These are phyloP conservation scores for Sesamia nonagrioides DNA, from an alignment of 1,140 invertebrate genomes.

Conservation along the genomic window DNA sequence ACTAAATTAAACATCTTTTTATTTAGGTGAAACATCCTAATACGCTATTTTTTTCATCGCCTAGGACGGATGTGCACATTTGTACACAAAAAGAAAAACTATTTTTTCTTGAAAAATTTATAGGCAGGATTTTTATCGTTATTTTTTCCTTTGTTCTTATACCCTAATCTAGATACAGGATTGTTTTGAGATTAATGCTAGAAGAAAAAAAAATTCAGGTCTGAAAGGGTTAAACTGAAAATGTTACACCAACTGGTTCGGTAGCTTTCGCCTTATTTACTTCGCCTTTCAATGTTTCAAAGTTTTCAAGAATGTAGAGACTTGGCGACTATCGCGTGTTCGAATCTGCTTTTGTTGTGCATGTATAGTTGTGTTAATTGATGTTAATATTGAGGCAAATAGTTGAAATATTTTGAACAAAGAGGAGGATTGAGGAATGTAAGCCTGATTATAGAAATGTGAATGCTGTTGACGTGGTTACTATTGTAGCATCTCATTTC, in stretches of 20 bases:
- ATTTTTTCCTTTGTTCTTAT: too few relatives aligned
- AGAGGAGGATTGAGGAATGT: background rate
- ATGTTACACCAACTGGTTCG: constrained; percentile 47
- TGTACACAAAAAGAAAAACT: too few relatives aligned
- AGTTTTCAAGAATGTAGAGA: constrained; percentile 45
- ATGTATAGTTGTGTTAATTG: constrained; percentile 32
- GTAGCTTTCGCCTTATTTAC: constrained; percentile 45
- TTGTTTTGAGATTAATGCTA: too few relatives aligned
- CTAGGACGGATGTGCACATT: too few relatives aligned
- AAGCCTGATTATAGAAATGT: background rate
- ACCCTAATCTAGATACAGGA: too few relatives aligned
- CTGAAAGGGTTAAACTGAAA: too few relatives aligned
- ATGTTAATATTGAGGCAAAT: constrained; percentile 30
- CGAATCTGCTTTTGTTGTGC: constrained; percentile 39
- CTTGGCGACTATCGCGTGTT: constrained; percentile 14
- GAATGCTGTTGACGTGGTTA: background rate
- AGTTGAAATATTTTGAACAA: constrained; percentile 32
- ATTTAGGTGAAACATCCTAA: too few relatives aligned
- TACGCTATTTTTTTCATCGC: too few relatives aligned
- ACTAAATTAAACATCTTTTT: too few relatives aligned
- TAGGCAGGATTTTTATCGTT: too few relatives aligned
- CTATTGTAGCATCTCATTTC: background rate
- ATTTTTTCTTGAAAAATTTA: too few relatives aligned
- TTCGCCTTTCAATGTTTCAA: constrained; percentile 33
- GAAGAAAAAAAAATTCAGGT: too few relatives aligned